Evolutionary conservation across 1,140 invertebrate genomes (phyloP), one percentile per base, ranked within the genome.

Genomic region (Papilio xuthus): DNA sequence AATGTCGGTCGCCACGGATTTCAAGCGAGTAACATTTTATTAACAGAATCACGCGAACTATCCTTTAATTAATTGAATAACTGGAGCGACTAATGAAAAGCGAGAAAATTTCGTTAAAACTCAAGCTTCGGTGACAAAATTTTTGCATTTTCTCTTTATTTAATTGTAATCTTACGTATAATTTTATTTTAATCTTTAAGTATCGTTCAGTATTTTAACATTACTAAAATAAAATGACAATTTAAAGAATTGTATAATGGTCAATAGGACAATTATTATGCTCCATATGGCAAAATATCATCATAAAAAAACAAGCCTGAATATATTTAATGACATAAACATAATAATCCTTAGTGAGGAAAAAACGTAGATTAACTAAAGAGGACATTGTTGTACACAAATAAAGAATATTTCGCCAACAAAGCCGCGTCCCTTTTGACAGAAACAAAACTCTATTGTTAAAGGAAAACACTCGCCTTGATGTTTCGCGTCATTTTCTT

Each of bases 1-100:
- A 67, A 67, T 28, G 60, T 67, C 12, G 53, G n/a, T 20, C 53
- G 20, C 12, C 4, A 13, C 60, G 60, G 12, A 67, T 67, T 32
- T 67, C 26, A 28, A 67, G 13, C 13, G 60, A 12, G 60, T 15
- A 67, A 28, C 60, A 10, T 67, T 67, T 63, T 28, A 67, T 67
- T 67, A 67, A 67, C 60, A 32, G 26, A 67, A 67, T 67, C 60
- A 28, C 23, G 13, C 26, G 26, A 67, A 67, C 60, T 67, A 67
- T 67, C 26, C 26, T 67, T 67, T 67, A 67, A 67, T 67, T 67
- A 67, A 67, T 67, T 67, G 60, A 67, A 67, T 67, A 67, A 67
- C 23, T 67, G 60, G 26, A 67, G 60, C 60, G 60, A 18, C 60
- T 15, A 28, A 67, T 28, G 15, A 32, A 67, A 67, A 28, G 60